phyloP scores from a whole-genome alignment of 2,888 invertebrate genomes.

The Dexiosoma caninum region DNA sequence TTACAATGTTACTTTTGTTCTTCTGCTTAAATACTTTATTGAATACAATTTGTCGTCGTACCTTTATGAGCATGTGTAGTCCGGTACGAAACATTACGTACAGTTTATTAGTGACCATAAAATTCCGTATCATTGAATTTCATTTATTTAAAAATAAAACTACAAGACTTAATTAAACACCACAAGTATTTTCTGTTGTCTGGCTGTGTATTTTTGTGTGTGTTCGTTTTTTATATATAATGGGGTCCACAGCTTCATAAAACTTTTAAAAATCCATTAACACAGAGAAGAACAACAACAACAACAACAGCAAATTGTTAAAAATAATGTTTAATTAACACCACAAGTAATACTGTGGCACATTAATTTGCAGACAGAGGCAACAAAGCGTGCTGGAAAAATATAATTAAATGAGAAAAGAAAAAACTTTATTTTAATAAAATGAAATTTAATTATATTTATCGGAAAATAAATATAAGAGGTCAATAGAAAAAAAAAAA shows the following conservation, averaged over 20 bases:
- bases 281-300: background rate
- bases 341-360: slow-evolving; percentile 12
- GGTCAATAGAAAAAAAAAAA: background rate
- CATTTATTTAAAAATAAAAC: slow-evolving; percentile 44
- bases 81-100: background rate
- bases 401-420: slow-evolving; percentile 13
- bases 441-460: slow-evolving; percentile 22
- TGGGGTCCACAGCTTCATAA: slow-evolving; percentile 31
- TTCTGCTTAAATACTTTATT: slow-evolving; percentile 5
- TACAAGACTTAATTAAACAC: slow-evolving; percentile 55
- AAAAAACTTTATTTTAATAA: background rate
- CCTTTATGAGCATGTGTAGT: slow-evolving; percentile 1
- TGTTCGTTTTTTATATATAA: slow-evolving; percentile 1
- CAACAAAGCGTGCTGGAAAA: background rate
- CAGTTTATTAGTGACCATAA: slow-evolving; percentile 53
- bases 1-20: slow-evolving; percentile 16
- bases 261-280: slow-evolving; percentile 56
- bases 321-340: slow-evolving; percentile 49
- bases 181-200: slow-evolving; percentile 44
- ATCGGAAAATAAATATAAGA: background rate
- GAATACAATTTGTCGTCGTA: slow-evolving; percentile 11
- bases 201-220: no score
- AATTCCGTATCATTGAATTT: slow-evolving; percentile 54
- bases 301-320: slow-evolving; percentile 16
- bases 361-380: slow-evolving; percentile 10